phyloP scores from a whole-genome alignment of 2,797 vertebrate genomes.

The Carcharodon carcharias region DNA sequence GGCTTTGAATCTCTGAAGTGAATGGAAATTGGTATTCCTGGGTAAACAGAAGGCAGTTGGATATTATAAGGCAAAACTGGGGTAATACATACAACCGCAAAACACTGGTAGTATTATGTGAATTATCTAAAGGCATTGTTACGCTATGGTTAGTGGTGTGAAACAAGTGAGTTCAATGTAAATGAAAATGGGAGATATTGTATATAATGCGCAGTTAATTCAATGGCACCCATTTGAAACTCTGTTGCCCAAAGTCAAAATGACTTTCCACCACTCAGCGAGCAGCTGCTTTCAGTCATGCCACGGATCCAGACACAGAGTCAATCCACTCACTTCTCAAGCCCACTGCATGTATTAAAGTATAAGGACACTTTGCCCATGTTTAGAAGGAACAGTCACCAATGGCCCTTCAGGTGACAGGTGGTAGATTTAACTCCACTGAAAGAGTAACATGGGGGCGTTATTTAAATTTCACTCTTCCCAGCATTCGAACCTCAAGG shows the following conservation, averaged over 20 bases:
- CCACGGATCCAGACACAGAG: background rate
- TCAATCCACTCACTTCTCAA: background rate
- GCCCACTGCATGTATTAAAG: background rate
- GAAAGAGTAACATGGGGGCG: background rate
- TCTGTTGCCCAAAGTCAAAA: background rate
- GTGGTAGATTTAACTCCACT: background rate
- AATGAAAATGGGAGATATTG: background rate
- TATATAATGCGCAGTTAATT: background rate
- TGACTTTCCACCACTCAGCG: background rate
- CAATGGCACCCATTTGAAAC: background rate
- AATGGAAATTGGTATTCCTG: background rate
- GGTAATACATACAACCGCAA: background rate
- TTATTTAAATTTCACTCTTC: background rate
- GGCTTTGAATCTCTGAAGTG: background rate
- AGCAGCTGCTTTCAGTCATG: background rate
- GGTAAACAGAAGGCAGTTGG: background rate
- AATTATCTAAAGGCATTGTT: background rate
- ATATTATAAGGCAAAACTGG: background rate
- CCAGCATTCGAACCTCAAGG: background rate
- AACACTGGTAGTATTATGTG: background rate
- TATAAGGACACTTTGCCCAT: background rate
- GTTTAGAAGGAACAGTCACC: background rate
- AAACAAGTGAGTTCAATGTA: background rate
- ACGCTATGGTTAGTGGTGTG: background rate
- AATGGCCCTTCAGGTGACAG: background rate